Evolutionary conservation across 2,888 invertebrate species (phyloP), one percentile per base, ranked within the genome.

Genomic region (Thereva unica): DNA sequence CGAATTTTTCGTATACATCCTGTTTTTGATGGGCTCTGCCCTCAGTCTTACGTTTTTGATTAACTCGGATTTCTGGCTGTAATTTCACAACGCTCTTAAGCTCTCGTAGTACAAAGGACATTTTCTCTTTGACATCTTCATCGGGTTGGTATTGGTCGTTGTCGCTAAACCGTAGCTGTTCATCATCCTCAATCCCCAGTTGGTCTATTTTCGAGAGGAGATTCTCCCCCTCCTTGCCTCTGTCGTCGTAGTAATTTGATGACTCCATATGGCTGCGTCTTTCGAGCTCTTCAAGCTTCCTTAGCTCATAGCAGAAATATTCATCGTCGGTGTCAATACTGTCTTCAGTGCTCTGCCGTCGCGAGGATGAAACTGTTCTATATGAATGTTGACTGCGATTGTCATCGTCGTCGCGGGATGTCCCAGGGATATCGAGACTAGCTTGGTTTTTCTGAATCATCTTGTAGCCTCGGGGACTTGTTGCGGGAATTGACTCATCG

Each of bases 261-360:
- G 83, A 77, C 73, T 90, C 89, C 66, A 88, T 73, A 72, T 87
- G 86, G 3, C 88, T 87, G 71, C 89, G 89, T 70, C 89, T 84
- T 78, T 94, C 94, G 80, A 94, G 85, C 80, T 93, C 92, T 80
- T 95, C 93, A 42, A 95, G 80, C 79, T 94, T 93, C 65, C 92
- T 83, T 67, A 94, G 79, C 77, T 95, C 94, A 77, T 95, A 93
- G 74, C 92, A 92, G 75, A 93, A 95, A 90, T 94, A 95, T 78
- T 95, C 94, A 76, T 95, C 95, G 80, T 95, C 95, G 37, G 92
- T 93, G 78, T 95, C 95, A 67, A 95, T 94, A 74, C 93, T 93
- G 74, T 94, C 94, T 82, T 95, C 95, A 0, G 94, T 94, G 75
- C 93, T 93, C 81, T 95, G 94, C 59, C 94, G 85, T 71, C 94